Evolutionary conservation across 2,113 vertebrate genomes (phyloP), one percentile per base, ranked within the genome.

Genomic region (Halichoeres trimaculatus): DNA sequence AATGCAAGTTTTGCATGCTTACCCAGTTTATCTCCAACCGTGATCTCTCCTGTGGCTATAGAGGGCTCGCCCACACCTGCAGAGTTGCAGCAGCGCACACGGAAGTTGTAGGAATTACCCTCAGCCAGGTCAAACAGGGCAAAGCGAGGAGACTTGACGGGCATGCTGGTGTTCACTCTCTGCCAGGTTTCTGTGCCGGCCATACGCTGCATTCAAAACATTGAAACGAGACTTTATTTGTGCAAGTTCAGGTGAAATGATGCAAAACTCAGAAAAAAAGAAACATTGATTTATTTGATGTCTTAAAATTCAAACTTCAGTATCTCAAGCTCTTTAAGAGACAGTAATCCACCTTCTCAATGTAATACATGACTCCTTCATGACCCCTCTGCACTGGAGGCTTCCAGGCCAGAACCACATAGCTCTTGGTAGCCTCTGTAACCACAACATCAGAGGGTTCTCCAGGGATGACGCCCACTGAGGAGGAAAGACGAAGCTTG

Each of bases 391-490:
- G 95, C 22, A 92, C 75, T 5, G 98, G 98, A 24, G 98, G 97
- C 77, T 98, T 98, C 98, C 98, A 99, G 92, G 96, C 97, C 8
- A 99, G 95, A n/a, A 99, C 98, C 86, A 99, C 96, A 2, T 99
- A 99, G 91, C 94, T 99, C 87, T 95, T 97, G n/a, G 97, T 99
- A 59, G 97, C 96, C 90, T 99, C 98, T 5, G 94, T 98, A 80
- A 99, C 96, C 30, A 85, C 94, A 63, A 99, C 94, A 68, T 98
- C 95, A 79, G 93, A 91, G 47, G 98, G 95, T 20, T 95, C 92
- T 38, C 97, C 98, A 3, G 98, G 98, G 85, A 99, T 85, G 61
- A 98, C 89, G 20, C 98, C 98, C 79, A 94, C 98, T 99, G 91
- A 88, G 81, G 81, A 90, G 41, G 73, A 60, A 55, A 61, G 40